These are phyloP conservation scores for Erpobdella octoculata DNA, from an alignment of 2,888 invertebrate species.

Conservation along the genomic window DNA sequence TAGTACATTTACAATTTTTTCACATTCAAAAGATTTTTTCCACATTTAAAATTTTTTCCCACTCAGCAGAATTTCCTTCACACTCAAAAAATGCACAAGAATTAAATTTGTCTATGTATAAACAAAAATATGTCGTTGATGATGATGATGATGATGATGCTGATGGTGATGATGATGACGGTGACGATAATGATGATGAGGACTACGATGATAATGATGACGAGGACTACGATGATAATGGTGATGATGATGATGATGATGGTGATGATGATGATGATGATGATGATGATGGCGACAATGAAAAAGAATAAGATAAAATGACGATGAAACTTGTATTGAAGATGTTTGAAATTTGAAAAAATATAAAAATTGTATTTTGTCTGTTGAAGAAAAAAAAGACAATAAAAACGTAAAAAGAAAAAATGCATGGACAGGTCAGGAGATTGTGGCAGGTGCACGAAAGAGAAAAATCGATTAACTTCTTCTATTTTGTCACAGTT, in stretches of 20 bases:
- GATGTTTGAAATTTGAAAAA: too few species aligned
- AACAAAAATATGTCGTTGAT: not conserved
- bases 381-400: too few species aligned
- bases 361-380: too few species aligned
- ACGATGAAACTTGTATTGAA: too few species aligned
- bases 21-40: too few species aligned
- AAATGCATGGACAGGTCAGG: too few species aligned
- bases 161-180: not conserved
- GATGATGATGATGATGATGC: not conserved
- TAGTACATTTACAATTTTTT: too few species aligned
- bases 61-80: not conserved
- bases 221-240: not conserved
- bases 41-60: not conserved
- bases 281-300: not conserved
- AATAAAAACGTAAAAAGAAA: too few species aligned
- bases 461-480: too few species aligned
- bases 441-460: too few species aligned
- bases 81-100: not conserved
- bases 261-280: not conserved
- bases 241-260: not conserved
- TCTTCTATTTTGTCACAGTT: too few species aligned
- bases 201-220: conserved; percentile 1
- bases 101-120: not conserved
- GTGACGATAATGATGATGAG: not conserved
- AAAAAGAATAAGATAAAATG: too few species aligned